Base-by-base conservation (phyloP, 2,888 invertebrate genomes). In the Sarcophaga rosellei region DNA sequence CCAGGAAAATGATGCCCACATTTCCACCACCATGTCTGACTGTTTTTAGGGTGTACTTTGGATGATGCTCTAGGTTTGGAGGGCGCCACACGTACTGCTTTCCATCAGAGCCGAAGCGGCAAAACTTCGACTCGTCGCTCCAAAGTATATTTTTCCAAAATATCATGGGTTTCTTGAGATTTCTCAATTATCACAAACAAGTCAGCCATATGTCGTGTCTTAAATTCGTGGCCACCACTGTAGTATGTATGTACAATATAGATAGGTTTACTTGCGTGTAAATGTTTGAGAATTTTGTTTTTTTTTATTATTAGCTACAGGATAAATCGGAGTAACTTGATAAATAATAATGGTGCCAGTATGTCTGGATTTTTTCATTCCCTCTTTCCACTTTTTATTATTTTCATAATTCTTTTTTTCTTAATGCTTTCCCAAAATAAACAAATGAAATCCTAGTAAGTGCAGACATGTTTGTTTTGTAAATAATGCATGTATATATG, bases 321-420 rank as follows among this genome's bases (percentile, higher is more conserved):
- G 65, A 61, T 35, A 35, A 66, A 77, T 68, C 72, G 23, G 65
- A 59, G 59, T 81, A 76, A 83, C 81, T 86, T 77, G 80, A 81
- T 85, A 85, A 86, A 84, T 84, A 86, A 84, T 84, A 87, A 88
- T 86, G 88, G 88, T 89, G 88, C 88, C 88, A 88, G 85, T 85
- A 88, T 85, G 88, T 89, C 88, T 88, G 87, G 87, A 82, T 85
- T 76, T 78, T 81, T 81, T 77, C 44, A 23, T 35, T 57, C 59
- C 47, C 53, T 62, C 63, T 66, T 35, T 35, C 6, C 35, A 6
- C 35, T 35, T 35, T 53, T 53, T 53, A 53, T 53, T 53, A 53
- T 17, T 35, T 12, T 4, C 53, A 53, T 53, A 12, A 53, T 15
- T 47, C 15, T 53, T 47, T 35, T 35, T 35, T 35, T 10, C 35